Evolutionary conservation across 2,797 vertebrate genomes (phyloP).

Genomic region (Phoeniculus purpureus): DNA sequence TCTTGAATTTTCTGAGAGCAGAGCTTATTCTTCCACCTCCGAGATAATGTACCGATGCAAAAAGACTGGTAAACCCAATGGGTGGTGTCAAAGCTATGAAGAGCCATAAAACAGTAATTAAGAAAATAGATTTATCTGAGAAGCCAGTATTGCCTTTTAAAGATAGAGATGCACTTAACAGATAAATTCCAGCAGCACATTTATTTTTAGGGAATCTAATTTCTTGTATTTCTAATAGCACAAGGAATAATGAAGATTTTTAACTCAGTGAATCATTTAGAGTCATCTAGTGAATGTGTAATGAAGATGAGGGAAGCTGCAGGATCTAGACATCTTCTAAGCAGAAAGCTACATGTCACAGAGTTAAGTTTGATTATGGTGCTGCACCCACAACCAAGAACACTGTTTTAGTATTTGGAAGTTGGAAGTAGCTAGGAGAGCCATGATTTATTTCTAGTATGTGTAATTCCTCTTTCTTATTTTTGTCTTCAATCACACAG

Average conservation of each 20-base stretch:
- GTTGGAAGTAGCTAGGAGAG: neutral
- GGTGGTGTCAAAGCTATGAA: neutral
- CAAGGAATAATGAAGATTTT: neutral
- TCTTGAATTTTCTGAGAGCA: neutral
- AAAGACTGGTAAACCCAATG: neutral
- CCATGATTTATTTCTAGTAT: neutral
- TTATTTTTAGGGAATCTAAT: neutral
- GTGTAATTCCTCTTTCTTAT: neutral
- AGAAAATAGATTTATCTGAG: neutral
- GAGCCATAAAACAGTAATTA: neutral
- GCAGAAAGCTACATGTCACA: neutral
- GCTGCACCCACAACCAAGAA: rapidly evolving
- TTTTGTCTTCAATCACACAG: neutral
- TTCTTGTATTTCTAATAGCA: neutral
- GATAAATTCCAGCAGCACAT: neutral
- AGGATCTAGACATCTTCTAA: neutral
- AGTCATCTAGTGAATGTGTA: neutral
- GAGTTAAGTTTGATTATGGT: neutral
- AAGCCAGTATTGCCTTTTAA: neutral
- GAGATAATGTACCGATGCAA: neutral
- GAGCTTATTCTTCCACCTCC: neutral
- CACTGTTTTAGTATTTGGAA: neutral
- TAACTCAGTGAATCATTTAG: neutral
- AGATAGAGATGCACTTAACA: neutral
- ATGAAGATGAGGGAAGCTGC: neutral